A percentile compares a stretch with the other conserved stretches of the same genome.
phyloP scores from a whole-genome alignment of 2,888 invertebrate genomes.

The Agonum fuliginosum region DNA sequence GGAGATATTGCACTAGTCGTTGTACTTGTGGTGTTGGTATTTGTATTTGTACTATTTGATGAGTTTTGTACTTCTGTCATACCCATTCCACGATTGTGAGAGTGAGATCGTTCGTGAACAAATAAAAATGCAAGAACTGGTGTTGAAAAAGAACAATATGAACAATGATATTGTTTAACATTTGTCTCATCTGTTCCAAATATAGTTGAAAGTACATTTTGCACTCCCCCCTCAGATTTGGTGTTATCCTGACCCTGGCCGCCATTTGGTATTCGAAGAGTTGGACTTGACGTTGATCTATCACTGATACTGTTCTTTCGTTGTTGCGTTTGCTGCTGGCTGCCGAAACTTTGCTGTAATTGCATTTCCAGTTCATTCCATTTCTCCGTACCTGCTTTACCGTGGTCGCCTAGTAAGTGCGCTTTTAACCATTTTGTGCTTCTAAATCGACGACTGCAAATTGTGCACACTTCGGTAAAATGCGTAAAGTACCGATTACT shows the following conservation, averaged over 20 bases:
- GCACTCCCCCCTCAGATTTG: conserved; percentile 68
- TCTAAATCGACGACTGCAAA: conserved; percentile 91
- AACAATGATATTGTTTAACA: conserved; percentile 90
- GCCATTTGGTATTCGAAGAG: conserved; percentile 77
- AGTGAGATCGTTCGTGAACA: conserved; percentile 92
- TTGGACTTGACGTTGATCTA: conserved; percentile 73
- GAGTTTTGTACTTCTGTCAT: background rate
- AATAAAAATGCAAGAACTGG: conserved; percentile 92
- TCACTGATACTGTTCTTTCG: conserved; percentile 64
- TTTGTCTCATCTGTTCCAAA: conserved; percentile 74
- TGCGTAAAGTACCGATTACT: conserved; percentile 80
- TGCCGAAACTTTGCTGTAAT: conserved; percentile 69
- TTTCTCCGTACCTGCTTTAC: conserved; percentile 79
- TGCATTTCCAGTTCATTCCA: conserved; percentile 78
- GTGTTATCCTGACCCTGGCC: conserved; percentile 65
- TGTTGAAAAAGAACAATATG: conserved; percentile 92
- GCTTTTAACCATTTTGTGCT: conserved; percentile 92
- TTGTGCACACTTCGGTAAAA: conserved; percentile 86
- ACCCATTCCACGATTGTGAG: conserved; percentile 69
- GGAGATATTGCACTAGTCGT: conserved; percentile 64
- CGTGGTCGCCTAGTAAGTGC: conserved; percentile 91
- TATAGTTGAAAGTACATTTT: conserved; percentile 75
- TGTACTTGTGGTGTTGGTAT: conserved; percentile 56
- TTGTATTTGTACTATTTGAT: background rate
- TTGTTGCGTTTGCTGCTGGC: conserved; percentile 64